Evolutionary conservation across 2,797 vertebrate species (phyloP).

Genomic region (Hydrolagus colliei): DNA sequence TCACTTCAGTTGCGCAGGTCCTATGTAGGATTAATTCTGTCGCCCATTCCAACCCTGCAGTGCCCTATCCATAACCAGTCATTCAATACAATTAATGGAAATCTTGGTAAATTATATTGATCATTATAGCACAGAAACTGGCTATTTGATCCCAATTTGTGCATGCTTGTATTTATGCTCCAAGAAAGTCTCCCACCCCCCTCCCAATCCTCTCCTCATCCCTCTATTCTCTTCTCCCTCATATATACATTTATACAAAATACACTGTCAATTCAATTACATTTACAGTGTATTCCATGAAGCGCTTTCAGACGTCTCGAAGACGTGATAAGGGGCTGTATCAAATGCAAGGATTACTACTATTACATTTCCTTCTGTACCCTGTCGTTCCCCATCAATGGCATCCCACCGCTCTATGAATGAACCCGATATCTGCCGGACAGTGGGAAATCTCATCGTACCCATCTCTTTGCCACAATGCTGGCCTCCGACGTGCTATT

Average conservation of each 20-base stretch:
- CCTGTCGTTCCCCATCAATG: no score
- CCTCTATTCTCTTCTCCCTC: neutral
- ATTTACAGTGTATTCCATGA: neutral
- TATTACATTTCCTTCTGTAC: no score
- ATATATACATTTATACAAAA: neutral
- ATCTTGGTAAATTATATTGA: neutral
- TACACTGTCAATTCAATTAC: neutral
- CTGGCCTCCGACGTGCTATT: no score
- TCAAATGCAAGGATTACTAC: no score
- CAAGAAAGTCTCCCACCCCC: neutral
- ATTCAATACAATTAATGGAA: no score
- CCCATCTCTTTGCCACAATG: no score
- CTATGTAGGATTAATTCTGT: neutral
- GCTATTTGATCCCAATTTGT: neutral
- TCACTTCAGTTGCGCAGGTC: neutral
- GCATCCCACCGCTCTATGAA: no score
- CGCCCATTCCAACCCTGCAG: neutral
- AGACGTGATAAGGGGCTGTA: no score
- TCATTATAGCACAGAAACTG: neutral
- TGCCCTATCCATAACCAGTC: no score
- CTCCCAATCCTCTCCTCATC: neutral
- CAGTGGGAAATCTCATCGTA: no score
- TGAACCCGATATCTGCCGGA: no score
- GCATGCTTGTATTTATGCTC: neutral
- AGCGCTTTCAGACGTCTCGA: no score